Evolutionary conservation across 2,888 invertebrate genomes (phyloP), one percentile per base, ranked within the genome.

Genomic region (Crematogaster levior): DNA sequence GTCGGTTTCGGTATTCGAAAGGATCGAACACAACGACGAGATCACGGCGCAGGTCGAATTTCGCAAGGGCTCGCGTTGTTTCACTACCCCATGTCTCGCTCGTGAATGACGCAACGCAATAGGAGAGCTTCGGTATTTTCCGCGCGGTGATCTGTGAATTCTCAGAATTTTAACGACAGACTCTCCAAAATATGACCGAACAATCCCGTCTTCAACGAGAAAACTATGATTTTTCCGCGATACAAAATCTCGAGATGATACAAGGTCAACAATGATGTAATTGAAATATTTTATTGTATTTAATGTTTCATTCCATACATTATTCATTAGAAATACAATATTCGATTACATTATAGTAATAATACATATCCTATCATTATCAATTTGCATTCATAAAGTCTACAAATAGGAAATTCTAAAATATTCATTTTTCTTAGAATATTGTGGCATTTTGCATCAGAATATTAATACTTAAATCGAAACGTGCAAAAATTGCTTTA

Each of bases 71-170:
- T 75, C 30, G 24, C 43, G 7, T 18, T 74, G 5, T 40, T 63
- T 24, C 7, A n/a, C 65, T 15, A n/a, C 15, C 51, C 24, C n/a
- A 18, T 24, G 12, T 27, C 46, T 15, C 9, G 30, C n/a, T 53
- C n/a, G 37, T 24, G 30, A 74, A 30, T 51, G 66, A 51, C 63
- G 63, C 24, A 51, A 34, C 21, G 63, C 43, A 63, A 74, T 34
- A 63, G 43, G 63, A 61, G 40, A 43, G 27, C 30, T 34, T 24
- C 6, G 7, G 6, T 46, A 34, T 63, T 74, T 48, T 21, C 12
- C 18, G 18, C 18, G 24, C 34, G 7, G 24, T 7, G 12, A 3
- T 3, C 24, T 21, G 10, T 15, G 21, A 53, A 40, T 65, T n/a
- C 24, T 21, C 51, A 10, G 15, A n/a, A 27, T 40, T 61, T 18